Evolutionary conservation across 2,113 vertebrate genomes (phyloP), one percentile per base, ranked within the genome.

Genomic region (Sisor rabdophorus): DNA sequence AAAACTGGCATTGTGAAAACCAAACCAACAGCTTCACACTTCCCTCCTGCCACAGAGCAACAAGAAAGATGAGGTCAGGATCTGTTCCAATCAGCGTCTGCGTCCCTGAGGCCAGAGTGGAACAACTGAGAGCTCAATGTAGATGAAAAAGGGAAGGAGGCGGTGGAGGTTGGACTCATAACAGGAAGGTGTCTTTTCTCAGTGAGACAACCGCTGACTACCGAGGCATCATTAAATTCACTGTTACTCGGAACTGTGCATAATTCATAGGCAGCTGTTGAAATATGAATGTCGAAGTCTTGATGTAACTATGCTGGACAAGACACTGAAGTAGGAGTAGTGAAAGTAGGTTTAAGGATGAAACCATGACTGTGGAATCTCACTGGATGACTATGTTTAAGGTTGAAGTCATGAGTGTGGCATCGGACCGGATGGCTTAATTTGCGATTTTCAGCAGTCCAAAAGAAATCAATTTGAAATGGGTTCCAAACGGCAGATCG

Each of bases 191-290:
- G 84, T 89, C 89, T 90, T 91, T 89, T 88, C 92, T 94, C 91
- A 91, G 90, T 88, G 88, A 86, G 86, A 81, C 88, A 88, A 84
- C 83, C 88, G 90, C 91, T 87, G 40, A 87, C 87, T 87, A 85
- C 86, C 54, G 83, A 91, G 86, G 86, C 91, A 92, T 95, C 94
- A 95, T 96, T 96, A 95, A 95, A 94, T 92, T 91, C 89, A 85
- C 91, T 91, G 92, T 93, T 89, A 86, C 90, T 90, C 87, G 89
- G 90, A 90, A 88, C 85, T 89, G 93, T 95, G 93, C 94, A 96
- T 97, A 95, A 96, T 97, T 97, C 93, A 96, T 95, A 91, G 85
- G 82, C 85, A 85, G 83, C 84, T 87, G 86, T 88, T 98, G 92
- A 95, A 96, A 95, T 95, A 95, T 95, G 88, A 92, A 96, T 94